These are phyloP conservation scores for Hofmannophila pseudospretella DNA, from an alignment of 2,888 invertebrate genomes.

Conservation along the genomic window DNA sequence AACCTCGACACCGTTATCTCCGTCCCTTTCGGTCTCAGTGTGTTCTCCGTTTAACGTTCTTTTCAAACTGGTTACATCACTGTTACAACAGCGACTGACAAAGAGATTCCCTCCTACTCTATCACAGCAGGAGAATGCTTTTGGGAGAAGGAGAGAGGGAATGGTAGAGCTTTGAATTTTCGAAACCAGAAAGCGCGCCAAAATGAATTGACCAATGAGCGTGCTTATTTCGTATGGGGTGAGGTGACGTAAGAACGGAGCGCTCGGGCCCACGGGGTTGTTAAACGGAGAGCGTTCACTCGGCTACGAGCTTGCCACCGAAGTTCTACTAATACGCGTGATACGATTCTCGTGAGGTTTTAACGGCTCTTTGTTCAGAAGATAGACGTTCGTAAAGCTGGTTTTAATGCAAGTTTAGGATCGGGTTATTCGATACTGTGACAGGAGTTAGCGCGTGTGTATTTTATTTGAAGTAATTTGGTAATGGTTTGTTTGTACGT, in stretches of 20 bases:
- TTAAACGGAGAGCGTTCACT: slow-evolving; percentile 69
- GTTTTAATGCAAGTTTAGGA: slow-evolving; percentile 54
- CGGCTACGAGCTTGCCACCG: slow-evolving; percentile 56
- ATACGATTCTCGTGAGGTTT: slow-evolving; percentile 35
- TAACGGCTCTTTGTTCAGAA: slow-evolving; percentile 68
- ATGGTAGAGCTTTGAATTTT: slow-evolving; percentile 38
- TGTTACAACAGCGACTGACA: slow-evolving; percentile 43
- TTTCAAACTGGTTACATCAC: slow-evolving; percentile 65
- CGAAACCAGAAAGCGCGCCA: slow-evolving; percentile 68
- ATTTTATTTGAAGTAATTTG: slow-evolving; percentile 64
- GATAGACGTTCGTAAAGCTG: slow-evolving; percentile 49
- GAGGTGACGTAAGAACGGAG: slow-evolving; percentile 70
- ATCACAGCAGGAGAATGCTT: slow-evolving; percentile 25
- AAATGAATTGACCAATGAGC: slow-evolving; percentile 58
- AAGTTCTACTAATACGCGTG: slow-evolving; percentile 51
- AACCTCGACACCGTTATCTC: slow-evolving; percentile 50
- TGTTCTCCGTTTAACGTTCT: slow-evolving; percentile 27
- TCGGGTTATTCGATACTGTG: slow-evolving; percentile 46
- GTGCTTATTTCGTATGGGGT: slow-evolving; percentile 57
- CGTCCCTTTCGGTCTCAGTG: slow-evolving; percentile 39
- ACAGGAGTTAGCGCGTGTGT: slow-evolving; percentile 62
- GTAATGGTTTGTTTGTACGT: slow-evolving; percentile 49
- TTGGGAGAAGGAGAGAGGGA: slow-evolving; percentile 41
- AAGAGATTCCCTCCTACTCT: slow-evolving; percentile 47
- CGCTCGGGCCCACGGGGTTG: slow-evolving; percentile 63